Percentiles rank a stretch among this genome's conserved stretches.
These are phyloP conservation scores for Helleia helle DNA, from an alignment of 2,888 invertebrate genomes.

Conservation along the genomic window DNA sequence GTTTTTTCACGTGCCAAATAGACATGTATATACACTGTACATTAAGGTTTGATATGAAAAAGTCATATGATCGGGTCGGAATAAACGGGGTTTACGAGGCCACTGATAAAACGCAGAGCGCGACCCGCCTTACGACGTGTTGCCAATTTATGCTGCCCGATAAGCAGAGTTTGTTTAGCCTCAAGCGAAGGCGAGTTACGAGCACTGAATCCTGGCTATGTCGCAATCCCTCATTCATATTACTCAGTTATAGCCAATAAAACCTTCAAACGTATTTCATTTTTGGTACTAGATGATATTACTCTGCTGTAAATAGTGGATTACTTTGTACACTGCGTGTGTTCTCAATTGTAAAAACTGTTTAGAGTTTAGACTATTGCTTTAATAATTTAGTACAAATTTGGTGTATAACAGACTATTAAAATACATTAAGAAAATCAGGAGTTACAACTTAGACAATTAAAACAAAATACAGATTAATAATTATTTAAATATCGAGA, in stretches of 20 bases:
- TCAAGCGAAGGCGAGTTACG: conserved; percentile 50
- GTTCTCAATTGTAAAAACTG: too few relatives aligned
- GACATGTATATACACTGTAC: conserved; percentile 32
- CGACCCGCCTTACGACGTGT: conserved; percentile 69
- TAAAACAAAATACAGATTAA: too few relatives aligned
- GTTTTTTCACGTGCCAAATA: conserved; percentile 66
- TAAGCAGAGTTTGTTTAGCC: conserved; percentile 69
- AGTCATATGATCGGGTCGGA: conserved; percentile 53
- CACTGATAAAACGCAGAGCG: conserved; percentile 61
- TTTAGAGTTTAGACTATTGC: too few relatives aligned
- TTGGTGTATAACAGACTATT: too few relatives aligned
- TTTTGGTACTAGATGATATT: conserved; percentile 8
- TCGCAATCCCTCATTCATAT: conserved; percentile 29
- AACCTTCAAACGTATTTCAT: conserved; percentile 10
- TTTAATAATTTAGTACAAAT: too few relatives aligned
- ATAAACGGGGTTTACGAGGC: conserved; percentile 67
- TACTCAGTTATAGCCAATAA: conserved; percentile 12
- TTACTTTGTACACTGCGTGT: too few relatives aligned
- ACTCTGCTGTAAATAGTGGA: conserved; percentile 4
- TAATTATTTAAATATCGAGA: too few relatives aligned
- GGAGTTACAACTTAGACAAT: too few relatives aligned
- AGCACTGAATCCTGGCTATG: conserved; percentile 41
- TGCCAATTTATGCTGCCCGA: conserved; percentile 70
- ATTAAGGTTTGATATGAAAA: conserved; percentile 46
- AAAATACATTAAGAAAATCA: too few relatives aligned